These are phyloP conservation scores for Cremastinae sp. DNA, from an alignment of 2,888 invertebrate genomes.

Conservation along the genomic window DNA sequence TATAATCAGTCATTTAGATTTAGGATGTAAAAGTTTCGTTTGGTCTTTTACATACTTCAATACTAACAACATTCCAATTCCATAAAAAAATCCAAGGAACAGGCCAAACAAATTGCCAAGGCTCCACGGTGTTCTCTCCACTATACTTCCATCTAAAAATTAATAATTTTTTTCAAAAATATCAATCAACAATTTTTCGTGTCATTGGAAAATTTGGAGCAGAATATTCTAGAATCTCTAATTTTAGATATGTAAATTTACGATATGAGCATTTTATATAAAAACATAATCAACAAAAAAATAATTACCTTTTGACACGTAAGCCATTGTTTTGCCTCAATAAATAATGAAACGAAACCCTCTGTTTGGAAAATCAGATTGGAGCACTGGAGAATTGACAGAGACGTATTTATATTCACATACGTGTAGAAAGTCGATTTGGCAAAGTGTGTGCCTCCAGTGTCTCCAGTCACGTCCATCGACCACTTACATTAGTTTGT, in stretches of 20 bases:
- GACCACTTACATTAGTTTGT: too few species aligned
- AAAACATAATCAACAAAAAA: background rate
- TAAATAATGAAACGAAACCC: background rate
- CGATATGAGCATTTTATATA: background rate
- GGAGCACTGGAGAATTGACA: too few species aligned
- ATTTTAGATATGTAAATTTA: background rate
- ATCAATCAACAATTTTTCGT: background rate
- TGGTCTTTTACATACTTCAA: background rate
- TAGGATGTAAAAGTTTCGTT: background rate
- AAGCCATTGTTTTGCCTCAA: slow-evolving; percentile 55
- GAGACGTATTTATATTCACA: too few species aligned
- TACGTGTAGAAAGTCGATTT: too few species aligned
- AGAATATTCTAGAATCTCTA: background rate
- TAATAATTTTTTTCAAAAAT: background rate
- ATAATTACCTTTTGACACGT: slow-evolving; percentile 57
- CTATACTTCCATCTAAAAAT: slow-evolving; percentile 66
- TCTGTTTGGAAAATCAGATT: background rate
- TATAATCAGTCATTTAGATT: background rate
- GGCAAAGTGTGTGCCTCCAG: too few species aligned
- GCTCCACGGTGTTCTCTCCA: slow-evolving; percentile 63
- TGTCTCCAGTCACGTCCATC: too few species aligned
- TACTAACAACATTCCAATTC: slow-evolving; percentile 70
- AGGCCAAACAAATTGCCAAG: slow-evolving; percentile 63
- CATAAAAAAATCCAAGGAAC: slow-evolving; percentile 66
- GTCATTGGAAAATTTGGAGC: background rate